Conservation (phyloP, 2,113 vertebrate species). For the Corythornis cristatus region DNA sequence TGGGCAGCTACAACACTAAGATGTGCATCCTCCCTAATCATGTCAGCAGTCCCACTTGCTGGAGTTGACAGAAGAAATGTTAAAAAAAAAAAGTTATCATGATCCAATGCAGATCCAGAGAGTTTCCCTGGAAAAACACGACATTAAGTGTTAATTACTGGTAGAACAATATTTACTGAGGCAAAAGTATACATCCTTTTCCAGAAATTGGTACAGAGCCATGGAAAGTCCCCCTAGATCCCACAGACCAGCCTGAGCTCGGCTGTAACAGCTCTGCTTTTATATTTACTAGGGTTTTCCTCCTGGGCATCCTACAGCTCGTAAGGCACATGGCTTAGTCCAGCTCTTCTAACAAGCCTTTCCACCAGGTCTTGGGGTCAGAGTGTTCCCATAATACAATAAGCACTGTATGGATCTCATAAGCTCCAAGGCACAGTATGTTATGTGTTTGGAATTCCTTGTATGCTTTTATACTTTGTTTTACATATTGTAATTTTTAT, state of each 20-base stretch:
- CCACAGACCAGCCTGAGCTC: not conserved
- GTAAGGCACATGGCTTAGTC: conserved; percentile 29
- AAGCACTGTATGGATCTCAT: conserved; percentile 58
- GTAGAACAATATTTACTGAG: not conserved
- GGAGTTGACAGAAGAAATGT: not conserved
- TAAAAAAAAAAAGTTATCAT: not conserved
- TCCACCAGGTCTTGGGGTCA: conserved; percentile 48
- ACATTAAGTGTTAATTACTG: not conserved
- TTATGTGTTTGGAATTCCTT: conserved; percentile 70
- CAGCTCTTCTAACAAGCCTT: conserved; percentile 39
- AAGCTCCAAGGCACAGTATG: conserved; percentile 67
- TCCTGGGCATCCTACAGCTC: conserved; percentile 51
- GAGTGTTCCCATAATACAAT: conserved; percentile 65
- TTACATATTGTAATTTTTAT: conserved; percentile 70
- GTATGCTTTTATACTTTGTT: conserved; percentile 70
- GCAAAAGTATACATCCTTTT: not conserved
- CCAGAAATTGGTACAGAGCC: conserved; percentile 32
- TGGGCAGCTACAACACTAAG: not conserved
- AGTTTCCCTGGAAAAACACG: not conserved
- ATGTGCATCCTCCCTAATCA: not conserved
- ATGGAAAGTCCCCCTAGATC: not conserved
- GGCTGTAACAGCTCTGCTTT: conserved; percentile 14
- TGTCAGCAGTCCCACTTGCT: not conserved
- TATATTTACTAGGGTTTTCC: conserved; percentile 28
- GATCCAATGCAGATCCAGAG: not conserved